Base-by-base conservation (phyloP, 1,140 invertebrate species). In the Holotrichia oblita region DNA sequence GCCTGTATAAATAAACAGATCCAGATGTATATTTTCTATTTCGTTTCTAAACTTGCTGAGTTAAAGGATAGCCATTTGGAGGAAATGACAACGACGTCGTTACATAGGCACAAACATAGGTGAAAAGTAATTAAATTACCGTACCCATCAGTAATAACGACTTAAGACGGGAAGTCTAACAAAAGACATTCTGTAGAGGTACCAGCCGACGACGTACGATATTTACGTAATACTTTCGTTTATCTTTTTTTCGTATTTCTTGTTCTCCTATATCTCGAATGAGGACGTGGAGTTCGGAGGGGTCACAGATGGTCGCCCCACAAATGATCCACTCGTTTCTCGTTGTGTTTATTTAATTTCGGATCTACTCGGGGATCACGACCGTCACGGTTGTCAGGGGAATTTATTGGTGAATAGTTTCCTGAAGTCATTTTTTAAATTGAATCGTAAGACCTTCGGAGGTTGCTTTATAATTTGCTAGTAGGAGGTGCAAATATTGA, bases 361-460 rank as follows among this genome's bases (percentile, higher is more conserved):
- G 22, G 22, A 69, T 69, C 61, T 34, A 14, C 14, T 69, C 61
- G 12, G 24, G 22, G 61, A 69, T 69, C 22, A 69, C 61, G 61
- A 69, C 61, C 20, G 61, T 24, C 22, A 69, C 61, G 61, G 17
- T 20, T 69, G 61, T 27, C 61, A 69, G 22, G 22, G 61, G 22
- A 69, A 69, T 69, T 27, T 69, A 69, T 27, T 69, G 6, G 7
- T 69, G 20, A 27, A 69, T 69, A 27, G 61, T 69, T 69, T 69
- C 61, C 61, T 34, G 61, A 27, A 69, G 61, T 69, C 61, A 69
- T 69, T 69, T 69, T 69, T 27, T 69, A 69, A 34, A 69, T 69
- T 69, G 22, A 69, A 69, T 27, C 8, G 27, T 69, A 69, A 69
- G 27, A 12, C 7, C 22, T 3, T 69, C 22, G 10, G 1, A 17